Base-by-base conservation (phyloP, 2,888 invertebrate species). In the Vesta saturnalis region DNA sequence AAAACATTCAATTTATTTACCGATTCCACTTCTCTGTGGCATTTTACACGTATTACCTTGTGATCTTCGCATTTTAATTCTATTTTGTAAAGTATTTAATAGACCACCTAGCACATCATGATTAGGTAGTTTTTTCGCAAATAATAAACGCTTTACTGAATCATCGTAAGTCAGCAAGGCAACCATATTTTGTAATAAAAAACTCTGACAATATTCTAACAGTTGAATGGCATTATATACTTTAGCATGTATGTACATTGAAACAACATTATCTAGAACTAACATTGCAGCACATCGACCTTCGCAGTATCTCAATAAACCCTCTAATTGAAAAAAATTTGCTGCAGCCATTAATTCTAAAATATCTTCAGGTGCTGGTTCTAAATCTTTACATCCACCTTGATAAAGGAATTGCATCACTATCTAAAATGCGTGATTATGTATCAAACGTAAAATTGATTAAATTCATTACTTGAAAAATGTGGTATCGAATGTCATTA, bases 351-450 rank as follows among this genome's bases (percentile, higher is more conserved):
- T 92, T 60, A 96, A 85, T 81, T 96, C 95, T 72, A 96, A 84
- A 57, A 96, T 92, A 78, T 95, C 95, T 64, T 89, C 88, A 68
- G 92, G 91, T 3, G 92, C 91, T 1, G 94, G 91, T 73, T 92
- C 91, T 62, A 95, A 85, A 0, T 90, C 90, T 59, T 91, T 89
- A 80, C 94, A 94, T 15, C 95, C 94, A 2, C 96, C 96, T 77
- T 94, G 94, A 84, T 96, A 96, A 60, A 96, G 86, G 84, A 94
- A 96, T 83, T 95, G 94, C 95, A 96, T 96, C 23, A 94, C 93
- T 88, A 95, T 89, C 94, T 94, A 83, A 84, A 73, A 70, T 55
- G 23, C 35, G 10, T 2, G 14, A 12, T 14, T 55, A 35, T 2
- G 14, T 12, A 43, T 2, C 14, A 57, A 47, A 46, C 2, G 18